phyloP scores from a whole-genome alignment of 2,888 invertebrate species.

The Scaptomyza reducta region DNA sequence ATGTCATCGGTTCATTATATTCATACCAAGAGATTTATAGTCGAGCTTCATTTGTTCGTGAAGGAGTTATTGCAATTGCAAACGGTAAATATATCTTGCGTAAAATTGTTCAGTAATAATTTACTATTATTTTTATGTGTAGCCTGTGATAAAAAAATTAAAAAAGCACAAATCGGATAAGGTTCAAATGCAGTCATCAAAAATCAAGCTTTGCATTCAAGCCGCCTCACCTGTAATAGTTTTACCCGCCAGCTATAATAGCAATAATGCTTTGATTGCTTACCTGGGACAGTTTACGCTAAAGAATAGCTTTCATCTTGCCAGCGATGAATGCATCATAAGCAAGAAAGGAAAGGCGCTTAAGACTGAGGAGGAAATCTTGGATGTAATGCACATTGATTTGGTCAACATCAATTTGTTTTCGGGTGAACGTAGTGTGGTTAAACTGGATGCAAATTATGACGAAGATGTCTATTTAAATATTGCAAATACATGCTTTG shows the following conservation, averaged over 20 bases:
- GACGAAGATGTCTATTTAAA: constrained; percentile 67
- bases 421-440: constrained; percentile 85
- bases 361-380: constrained; percentile 77
- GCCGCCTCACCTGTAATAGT: constrained; percentile 91
- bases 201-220: constrained; percentile 83
- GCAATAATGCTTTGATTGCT: constrained; percentile 90
- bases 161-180: constrained; percentile 76
- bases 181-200: constrained; percentile 67
- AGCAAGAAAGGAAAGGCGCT: constrained; percentile 68
- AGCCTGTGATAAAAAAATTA: constrained; percentile 81
- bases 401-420: constrained; percentile 89
- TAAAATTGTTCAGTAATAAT: not conserved
- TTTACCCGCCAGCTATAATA: constrained; percentile 92
- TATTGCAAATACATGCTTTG: constrained; percentile 81
- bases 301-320: constrained; percentile 89
- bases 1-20: constrained; percentile 97
- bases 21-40: constrained; percentile 96
- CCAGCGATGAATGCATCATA: constrained; percentile 84
- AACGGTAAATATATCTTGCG: constrained; percentile 85
- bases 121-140: not conserved
- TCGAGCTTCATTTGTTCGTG: constrained; percentile 94
- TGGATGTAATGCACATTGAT: constrained; percentile 88
- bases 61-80: constrained; percentile 93
- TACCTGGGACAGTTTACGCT: constrained; percentile 92
- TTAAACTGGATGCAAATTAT: constrained; percentile 43